Evolutionary conservation across 2,113 vertebrate species (phyloP).

Genomic region (Cyprinodon tularosa): DNA sequence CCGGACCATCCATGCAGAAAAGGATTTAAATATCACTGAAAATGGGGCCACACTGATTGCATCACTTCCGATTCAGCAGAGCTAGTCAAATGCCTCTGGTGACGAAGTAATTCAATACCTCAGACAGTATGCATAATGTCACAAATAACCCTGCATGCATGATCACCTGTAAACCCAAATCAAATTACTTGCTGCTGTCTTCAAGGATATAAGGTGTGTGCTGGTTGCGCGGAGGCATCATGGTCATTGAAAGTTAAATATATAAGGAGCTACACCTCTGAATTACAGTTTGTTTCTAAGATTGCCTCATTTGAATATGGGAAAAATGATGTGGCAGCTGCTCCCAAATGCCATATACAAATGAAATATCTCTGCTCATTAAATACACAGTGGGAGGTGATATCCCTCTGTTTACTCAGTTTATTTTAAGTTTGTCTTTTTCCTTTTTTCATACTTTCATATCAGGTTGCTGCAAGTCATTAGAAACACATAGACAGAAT

Average conservation of each 20-base stretch:
- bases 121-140: slow-evolving; percentile 34
- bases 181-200: not conserved
- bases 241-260: slow-evolving; percentile 16
- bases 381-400: slow-evolving; percentile 4
- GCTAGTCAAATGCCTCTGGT: slow-evolving; percentile 66
- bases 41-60: slow-evolving; percentile 71
- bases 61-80: slow-evolving; percentile 75
- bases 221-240: not conserved
- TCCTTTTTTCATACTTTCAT: not conserved
- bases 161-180: slow-evolving; percentile 39
- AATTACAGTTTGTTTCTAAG: slow-evolving; percentile 15
- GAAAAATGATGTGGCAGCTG: slow-evolving; percentile 22
- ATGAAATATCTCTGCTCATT: slow-evolving; percentile 37
- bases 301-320: slow-evolving; percentile 15
- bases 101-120: slow-evolving; percentile 58
- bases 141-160: slow-evolving; percentile 28
- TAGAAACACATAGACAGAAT: slow-evolving; percentile 11
- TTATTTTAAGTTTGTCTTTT: slow-evolving; percentile 8
- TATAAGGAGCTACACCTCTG: not conserved
- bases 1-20: slow-evolving; percentile 64
- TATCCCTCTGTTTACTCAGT: slow-evolving; percentile 15
- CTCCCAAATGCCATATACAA: slow-evolving; percentile 19
- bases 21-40: slow-evolving; percentile 79
- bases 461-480: not conserved
- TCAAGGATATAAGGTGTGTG: not conserved